A percentile compares a stretch with the other conserved stretches of the same genome.
phyloP scores from a whole-genome alignment of 2,113 vertebrate species.

The Daubentonia madagascariensis region DNA sequence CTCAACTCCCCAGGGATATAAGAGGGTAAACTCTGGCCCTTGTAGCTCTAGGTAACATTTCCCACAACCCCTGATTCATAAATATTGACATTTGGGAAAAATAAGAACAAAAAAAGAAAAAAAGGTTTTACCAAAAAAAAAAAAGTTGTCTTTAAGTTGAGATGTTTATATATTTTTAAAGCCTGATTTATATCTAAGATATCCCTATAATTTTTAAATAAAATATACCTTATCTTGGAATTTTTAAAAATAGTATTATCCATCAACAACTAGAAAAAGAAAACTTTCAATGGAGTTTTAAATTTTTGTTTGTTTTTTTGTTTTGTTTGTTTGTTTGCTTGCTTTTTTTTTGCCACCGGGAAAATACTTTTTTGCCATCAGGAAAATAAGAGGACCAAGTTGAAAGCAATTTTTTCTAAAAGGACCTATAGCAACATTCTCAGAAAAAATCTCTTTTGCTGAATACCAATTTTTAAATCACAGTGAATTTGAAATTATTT shows the following conservation, averaged over 20 bases:
- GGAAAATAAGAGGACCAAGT: not conserved
- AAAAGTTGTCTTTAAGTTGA: slow-evolving; percentile 18
- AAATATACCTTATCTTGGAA: not conserved
- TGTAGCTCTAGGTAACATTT: slow-evolving; percentile 69
- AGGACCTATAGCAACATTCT: not conserved
- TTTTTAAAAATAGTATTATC: not conserved
- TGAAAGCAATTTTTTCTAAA: slow-evolving; percentile 19
- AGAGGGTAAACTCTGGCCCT: slow-evolving; percentile 20
- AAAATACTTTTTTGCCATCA: not conserved
- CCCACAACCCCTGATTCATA: slow-evolving; percentile 72
- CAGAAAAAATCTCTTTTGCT: not conserved
- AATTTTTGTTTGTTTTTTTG: not conserved
- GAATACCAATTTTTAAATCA: not conserved
- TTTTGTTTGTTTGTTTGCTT: not conserved
- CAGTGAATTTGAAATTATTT: not conserved
- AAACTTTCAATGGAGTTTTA: not conserved
- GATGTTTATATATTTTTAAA: slow-evolving; percentile 47
- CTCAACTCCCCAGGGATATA: not conserved
- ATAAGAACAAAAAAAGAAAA: slow-evolving; percentile 23
- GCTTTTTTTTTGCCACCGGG: not conserved
- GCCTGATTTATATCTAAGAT: not conserved
- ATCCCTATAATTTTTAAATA: slow-evolving; percentile 25
- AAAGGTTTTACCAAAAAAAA: not conserved
- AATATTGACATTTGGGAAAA: slow-evolving; percentile 73
- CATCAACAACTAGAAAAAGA: slow-evolving; percentile 37